Evolutionary conservation across 2,113 vertebrate genomes (phyloP), one percentile per base, ranked within the genome.

Genomic region (Hippocampus abdominalis): DNA sequence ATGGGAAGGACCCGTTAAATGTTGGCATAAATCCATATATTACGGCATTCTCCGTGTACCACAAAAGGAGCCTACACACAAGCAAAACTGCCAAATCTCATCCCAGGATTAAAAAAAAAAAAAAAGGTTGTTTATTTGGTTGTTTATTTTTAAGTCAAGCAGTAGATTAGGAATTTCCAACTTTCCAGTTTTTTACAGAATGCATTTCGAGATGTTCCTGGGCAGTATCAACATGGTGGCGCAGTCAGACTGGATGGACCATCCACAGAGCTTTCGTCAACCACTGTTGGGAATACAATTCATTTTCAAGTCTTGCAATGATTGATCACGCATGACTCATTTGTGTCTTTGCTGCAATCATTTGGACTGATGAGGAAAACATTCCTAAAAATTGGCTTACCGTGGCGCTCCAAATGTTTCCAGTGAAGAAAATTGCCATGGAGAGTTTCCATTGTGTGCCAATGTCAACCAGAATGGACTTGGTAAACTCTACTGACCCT

Each of bases 401-500:
- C 68, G n/a, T 23, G 72, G 80, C 57, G 46, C 73, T n/a, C 13
- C 49, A 39, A 77, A 64, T 23, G 36, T 60, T 73, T 74, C 51
- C 44, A 78, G 27, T 66, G 62, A 25, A 64, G 64, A 75, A 79
- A 78, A 78, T 64, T 66, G 29, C 71, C 36, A 70, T 73, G 39
- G 62, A 73, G 44, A 69, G 25, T 75, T 77, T 79, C 71, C 64
- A 62, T 62, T 42, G 51, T 57, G 57, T 20, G 46, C 74, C 57
- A 73, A 40, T 10, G n/a, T 81, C 71, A 77, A 69, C 76, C 68
- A 71, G 53, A 81, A 54, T 20, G 36, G 72, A 71, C 64, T 57
- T 69, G 70, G 69, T 77, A 59, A 83, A 76, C 83, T 82, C 64
- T 11, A 2, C 11, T 80, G 79, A 87, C 85, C 83, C 80, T 18